A percentile compares a stretch with the other conserved stretches of the same genome.
These are phyloP conservation scores for Heliconius erato DNA, from an alignment of 2,888 invertebrate genomes.

Conservation along the genomic window DNA sequence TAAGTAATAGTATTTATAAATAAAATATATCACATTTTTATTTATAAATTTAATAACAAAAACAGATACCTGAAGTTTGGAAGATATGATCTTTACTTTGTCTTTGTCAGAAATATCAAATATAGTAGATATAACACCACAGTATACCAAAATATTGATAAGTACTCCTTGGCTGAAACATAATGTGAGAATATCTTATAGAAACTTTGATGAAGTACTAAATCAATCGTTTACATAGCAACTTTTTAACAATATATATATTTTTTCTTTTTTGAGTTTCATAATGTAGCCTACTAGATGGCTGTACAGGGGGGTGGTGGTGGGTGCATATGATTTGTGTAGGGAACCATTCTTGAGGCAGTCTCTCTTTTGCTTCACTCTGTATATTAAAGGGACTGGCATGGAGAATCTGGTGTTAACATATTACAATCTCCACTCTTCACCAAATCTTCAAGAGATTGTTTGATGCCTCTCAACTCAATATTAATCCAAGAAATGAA, in stretches of 20 bases:
- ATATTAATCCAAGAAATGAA: background rate
- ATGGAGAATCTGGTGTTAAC: no score
- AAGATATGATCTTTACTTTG: conserved; percentile 90
- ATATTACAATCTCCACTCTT: background rate
- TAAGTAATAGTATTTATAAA: background rate
- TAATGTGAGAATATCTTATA: conserved; percentile 43
- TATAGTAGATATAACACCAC: conserved; percentile 91
- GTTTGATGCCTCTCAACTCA: background rate
- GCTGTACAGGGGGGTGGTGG: no score
- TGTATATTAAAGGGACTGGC: background rate
- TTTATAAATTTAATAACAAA: background rate
- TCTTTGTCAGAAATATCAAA: conserved; percentile 89
- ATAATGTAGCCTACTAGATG: background rate
- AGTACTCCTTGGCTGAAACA: conserved; percentile 94
- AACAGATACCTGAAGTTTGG: conserved; percentile 90
- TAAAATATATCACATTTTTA: background rate
- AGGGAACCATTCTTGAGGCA: background rate
- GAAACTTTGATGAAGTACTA: background rate
- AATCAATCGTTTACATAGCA: no score
- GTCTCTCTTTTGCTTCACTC: background rate
- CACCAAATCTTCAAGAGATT: background rate
- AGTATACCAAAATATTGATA: conserved; percentile 94
- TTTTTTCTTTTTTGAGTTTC: background rate
- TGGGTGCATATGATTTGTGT: no score
- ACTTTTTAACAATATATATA: background rate